Evolutionary conservation across 2,113 vertebrate species (phyloP).

Genomic region (Tachysurus vachellii): DNA sequence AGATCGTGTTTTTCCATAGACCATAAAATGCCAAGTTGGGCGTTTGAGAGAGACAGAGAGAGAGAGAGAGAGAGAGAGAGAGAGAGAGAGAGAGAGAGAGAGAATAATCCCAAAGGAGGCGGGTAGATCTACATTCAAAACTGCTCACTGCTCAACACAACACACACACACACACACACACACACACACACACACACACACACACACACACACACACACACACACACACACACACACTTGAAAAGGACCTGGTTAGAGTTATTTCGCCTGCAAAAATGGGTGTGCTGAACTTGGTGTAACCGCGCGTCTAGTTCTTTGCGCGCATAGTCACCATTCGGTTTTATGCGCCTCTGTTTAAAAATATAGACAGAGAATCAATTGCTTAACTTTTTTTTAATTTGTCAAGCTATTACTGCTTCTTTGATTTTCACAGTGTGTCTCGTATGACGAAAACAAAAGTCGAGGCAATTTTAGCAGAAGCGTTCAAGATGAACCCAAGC

Average conservation of each 20-base stretch:
- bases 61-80: neutral
- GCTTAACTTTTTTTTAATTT: neutral
- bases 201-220: neutral
- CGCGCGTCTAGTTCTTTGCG: neutral
- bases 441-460: slow-evolving; percentile 56
- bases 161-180: neutral
- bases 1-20: no score
- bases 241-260: neutral
- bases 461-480: slow-evolving; percentile 51
- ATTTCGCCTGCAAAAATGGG: neutral
- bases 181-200: no score
- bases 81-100: slow-evolving; percentile 7
- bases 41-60: no score
- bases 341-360: neutral
- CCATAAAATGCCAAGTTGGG: no score
- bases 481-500: slow-evolving; percentile 59
- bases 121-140: neutral
- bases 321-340: neutral
- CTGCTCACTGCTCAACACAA: neutral
- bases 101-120: neutral
- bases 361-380: neutral
- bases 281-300: neutral
- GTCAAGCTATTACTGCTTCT: neutral
- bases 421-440: neutral
- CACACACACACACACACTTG: neutral